These are phyloP conservation scores for Zaprionus inermis DNA, from an alignment of 1,140 invertebrate species.

Conservation along the genomic window DNA sequence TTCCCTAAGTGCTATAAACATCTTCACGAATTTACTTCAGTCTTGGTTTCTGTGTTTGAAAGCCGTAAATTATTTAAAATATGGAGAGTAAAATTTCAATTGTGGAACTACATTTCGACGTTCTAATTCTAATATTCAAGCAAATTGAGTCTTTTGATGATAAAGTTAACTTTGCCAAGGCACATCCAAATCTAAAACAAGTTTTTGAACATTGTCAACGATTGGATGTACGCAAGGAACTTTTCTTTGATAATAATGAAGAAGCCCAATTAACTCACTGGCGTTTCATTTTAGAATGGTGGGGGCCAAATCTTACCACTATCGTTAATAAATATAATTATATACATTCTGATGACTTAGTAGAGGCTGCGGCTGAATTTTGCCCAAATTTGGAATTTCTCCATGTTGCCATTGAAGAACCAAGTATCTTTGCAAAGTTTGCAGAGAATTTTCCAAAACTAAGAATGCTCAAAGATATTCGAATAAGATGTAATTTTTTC, in stretches of 20 bases:
- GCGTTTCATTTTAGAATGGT: constrained; percentile 15
- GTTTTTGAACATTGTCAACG: constrained; percentile 2
- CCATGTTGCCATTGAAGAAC: not conserved
- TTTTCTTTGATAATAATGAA: not conserved
- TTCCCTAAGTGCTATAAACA: no score
- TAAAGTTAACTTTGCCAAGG: constrained; percentile 11
- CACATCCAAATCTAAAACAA: constrained; percentile 5
- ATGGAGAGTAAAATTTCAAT: not conserved
- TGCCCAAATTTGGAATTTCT: constrained; percentile 4
- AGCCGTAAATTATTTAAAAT: not conserved
- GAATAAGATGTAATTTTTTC: not conserved
- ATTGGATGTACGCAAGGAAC: not conserved
- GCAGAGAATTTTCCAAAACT: not conserved
- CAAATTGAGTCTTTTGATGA: constrained; percentile 1
- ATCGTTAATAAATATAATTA: not conserved
- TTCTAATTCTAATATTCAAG: not conserved
- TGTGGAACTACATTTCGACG: not conserved
- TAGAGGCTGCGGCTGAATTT: not conserved
- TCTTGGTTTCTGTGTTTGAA: no score
- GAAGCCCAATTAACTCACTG: not conserved
- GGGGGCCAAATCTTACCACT: not conserved
- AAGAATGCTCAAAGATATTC: not conserved
- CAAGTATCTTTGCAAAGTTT: not conserved
- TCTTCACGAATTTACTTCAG: no score
- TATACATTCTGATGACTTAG: not conserved